A percentile compares a stretch with the other conserved stretches of the same genome.
These are phyloP conservation scores for Cryptoblepharus egeriae DNA, from an alignment of 2,797 vertebrate genomes.

Conservation along the genomic window DNA sequence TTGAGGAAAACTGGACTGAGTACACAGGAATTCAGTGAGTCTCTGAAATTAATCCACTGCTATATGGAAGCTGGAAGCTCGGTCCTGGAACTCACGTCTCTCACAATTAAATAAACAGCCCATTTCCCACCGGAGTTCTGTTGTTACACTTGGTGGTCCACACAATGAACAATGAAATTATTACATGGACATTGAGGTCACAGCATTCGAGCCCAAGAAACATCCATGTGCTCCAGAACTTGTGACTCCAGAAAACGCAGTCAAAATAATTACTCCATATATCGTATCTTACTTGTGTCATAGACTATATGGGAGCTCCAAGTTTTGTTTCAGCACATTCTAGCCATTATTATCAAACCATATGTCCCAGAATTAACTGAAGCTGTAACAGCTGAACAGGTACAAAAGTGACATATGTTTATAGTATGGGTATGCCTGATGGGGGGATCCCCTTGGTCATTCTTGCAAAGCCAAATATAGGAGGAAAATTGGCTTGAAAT, in stretches of 20 bases:
- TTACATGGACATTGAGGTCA: slow-evolving; percentile 24
- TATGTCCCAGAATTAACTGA: no score
- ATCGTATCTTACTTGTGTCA: background rate
- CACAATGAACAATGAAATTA: slow-evolving; percentile 50
- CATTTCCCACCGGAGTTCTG: slow-evolving; percentile 34
- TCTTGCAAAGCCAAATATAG: no score
- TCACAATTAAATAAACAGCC: slow-evolving; percentile 29
- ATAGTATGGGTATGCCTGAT: no score
- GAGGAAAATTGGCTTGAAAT: no score
- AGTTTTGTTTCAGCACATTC: background rate
- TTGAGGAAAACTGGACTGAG: slow-evolving; percentile 70
- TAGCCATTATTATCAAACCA: no score
- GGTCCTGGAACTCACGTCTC: slow-evolving; percentile 27
- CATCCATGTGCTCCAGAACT: slow-evolving; percentile 15
- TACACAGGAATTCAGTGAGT: slow-evolving; percentile 56
- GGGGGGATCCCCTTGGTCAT: no score
- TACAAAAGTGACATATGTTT: no score
- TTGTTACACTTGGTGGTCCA: slow-evolving; percentile 19
- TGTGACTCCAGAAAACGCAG: slow-evolving; percentile 24
- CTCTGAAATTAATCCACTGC: slow-evolving; percentile 34
- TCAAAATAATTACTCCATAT: background rate
- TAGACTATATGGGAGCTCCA: background rate
- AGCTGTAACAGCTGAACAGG: no score
- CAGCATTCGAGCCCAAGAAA: background rate
- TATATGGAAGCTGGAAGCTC: slow-evolving; percentile 16